A percentile compares a stretch with the other conserved stretches of the same genome.
Evolutionary conservation across 2,888 invertebrate genomes (phyloP).

Genomic region (Lycophotia porphyrea): DNA sequence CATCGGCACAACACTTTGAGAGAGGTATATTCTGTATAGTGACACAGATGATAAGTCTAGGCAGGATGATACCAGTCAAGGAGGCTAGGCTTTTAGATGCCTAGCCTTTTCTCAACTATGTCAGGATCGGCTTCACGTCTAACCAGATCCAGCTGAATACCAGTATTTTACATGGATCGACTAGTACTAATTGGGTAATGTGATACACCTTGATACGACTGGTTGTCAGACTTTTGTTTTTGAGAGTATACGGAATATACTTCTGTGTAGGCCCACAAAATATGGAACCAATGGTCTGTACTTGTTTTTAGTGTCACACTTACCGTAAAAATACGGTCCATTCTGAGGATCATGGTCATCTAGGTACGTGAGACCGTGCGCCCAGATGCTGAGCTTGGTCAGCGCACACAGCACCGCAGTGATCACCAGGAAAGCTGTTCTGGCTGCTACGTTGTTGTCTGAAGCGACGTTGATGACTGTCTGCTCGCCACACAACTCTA

Average conservation of each 20-base stretch:
- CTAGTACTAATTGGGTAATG: no score
- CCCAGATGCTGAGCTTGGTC: conserved; percentile 83
- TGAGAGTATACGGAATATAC: background rate
- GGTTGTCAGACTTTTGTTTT: background rate
- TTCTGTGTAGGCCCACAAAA: background rate
- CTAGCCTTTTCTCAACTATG: background rate
- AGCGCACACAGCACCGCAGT: conserved; percentile 77
- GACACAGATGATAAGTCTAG: no score
- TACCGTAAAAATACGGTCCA: conserved; percentile 85
- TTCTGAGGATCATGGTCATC: conserved; percentile 85
- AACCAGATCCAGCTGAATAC: background rate
- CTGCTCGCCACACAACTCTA: conserved; percentile 79
- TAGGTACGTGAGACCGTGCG: conserved; percentile 83
- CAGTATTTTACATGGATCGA: no score
- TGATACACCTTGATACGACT: background rate
- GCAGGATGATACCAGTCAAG: no score
- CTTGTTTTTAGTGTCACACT: background rate
- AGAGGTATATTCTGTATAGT: background rate
- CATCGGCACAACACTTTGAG: background rate
- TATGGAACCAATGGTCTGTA: background rate
- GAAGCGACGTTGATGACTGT: background rate
- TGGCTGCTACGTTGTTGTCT: conserved; percentile 57
- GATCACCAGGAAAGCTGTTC: conserved; percentile 73
- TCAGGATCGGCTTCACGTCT: background rate
- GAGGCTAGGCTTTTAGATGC: no score